phyloP scores from a whole-genome alignment of 2,797 vertebrate genomes.

The Lepilemur septentrionalis region DNA sequence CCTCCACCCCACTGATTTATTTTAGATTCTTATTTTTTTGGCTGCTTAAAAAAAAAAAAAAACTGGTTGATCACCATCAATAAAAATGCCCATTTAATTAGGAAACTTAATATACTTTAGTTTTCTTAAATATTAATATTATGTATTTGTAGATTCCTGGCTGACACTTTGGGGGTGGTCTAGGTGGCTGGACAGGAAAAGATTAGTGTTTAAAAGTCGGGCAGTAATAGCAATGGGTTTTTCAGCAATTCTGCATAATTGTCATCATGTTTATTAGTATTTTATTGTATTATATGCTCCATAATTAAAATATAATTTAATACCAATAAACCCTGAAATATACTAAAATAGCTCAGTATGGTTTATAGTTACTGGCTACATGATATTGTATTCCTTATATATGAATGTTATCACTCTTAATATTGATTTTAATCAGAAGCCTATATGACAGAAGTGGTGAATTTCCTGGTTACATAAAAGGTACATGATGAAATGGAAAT shows the following conservation, averaged over 20 bases:
- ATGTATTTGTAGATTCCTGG: not conserved
- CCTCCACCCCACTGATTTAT: not conserved
- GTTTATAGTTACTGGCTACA: not conserved
- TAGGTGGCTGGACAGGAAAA: not conserved
- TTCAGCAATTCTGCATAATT: not conserved
- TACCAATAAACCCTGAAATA: not conserved
- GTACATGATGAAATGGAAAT: not conserved
- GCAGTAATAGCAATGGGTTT: not conserved
- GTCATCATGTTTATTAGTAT: not conserved
- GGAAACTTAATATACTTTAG: not conserved
- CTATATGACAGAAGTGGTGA: not conserved
- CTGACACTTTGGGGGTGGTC: not conserved
- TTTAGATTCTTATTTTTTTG: not conserved
- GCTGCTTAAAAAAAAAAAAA: not conserved
- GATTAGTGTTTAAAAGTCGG: not conserved
- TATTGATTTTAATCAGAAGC: not conserved
- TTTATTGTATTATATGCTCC: slow-evolving; percentile 3
- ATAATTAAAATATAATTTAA: slow-evolving; percentile 44
- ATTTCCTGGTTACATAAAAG: not conserved
- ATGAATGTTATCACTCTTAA: not conserved
- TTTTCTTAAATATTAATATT: not conserved
- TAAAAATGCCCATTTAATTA: not conserved
- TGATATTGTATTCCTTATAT: not conserved
- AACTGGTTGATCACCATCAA: not conserved
- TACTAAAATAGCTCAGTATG: not conserved